These are phyloP conservation scores for Notothenia rossii DNA, from an alignment of 2,113 vertebrate genomes.

Conservation along the genomic window DNA sequence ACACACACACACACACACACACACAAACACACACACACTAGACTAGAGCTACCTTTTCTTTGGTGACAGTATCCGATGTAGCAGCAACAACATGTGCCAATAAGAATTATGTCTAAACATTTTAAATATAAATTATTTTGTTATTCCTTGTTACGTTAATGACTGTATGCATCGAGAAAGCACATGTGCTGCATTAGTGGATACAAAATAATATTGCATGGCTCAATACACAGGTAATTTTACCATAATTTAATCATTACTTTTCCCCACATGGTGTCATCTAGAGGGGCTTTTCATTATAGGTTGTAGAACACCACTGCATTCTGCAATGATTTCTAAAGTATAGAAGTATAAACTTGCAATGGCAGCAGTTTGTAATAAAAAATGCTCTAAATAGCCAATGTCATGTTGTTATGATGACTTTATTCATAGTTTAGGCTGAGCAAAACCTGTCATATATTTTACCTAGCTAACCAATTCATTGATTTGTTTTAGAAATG, in stretches of 20 bases:
- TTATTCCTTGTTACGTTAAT: constrained; percentile 6
- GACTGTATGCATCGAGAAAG: constrained; percentile 14
- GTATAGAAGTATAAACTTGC: background rate
- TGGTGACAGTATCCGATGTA: background rate
- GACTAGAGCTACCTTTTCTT: background rate
- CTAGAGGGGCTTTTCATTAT: background rate
- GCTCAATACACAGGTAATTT: constrained; percentile 35
- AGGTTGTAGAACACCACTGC: background rate
- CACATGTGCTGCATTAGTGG: constrained; percentile 12
- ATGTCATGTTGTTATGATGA: background rate
- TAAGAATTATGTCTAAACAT: background rate
- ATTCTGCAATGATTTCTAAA: constrained; percentile 1
- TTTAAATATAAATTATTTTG: background rate
- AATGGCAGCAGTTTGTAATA: background rate
- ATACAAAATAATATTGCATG: constrained; percentile 3
- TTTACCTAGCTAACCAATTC: constrained; percentile 1
- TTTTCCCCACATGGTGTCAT: background rate
- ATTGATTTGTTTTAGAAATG: background rate
- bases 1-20: too few relatives aligned
- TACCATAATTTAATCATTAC: constrained; percentile 6
- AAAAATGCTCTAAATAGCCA: background rate
- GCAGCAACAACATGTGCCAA: background rate
- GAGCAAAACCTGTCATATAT: background rate
- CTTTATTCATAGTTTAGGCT: background rate
- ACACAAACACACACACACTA: constrained; percentile 15